Base-by-base conservation (phyloP, 1,140 invertebrate species). In the Plodia interpunctella region DNA sequence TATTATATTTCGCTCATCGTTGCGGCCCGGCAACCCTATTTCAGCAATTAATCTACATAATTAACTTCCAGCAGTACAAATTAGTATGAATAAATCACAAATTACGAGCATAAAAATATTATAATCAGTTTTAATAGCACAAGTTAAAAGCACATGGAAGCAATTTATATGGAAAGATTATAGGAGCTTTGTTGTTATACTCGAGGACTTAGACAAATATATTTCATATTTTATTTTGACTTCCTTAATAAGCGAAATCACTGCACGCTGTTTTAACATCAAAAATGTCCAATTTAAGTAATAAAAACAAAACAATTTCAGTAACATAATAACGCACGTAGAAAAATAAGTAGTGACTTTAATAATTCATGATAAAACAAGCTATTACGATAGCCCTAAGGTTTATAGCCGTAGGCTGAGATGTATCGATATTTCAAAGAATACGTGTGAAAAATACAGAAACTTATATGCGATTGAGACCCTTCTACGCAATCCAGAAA, bases 281-380 rank as follows among this genome's bases (percentile, higher is more conserved):
- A n/a, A n/a, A n/a, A n/a, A n/a, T n/a, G n/a, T n/a, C n/a, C n/a
- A n/a, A n/a, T n/a, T n/a, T n/a, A n/a, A n/a, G n/a, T n/a, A n/a
- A n/a, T n/a, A n/a, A 25, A 25, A 25, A 25, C 6, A 25, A 44
- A 44, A 15, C 38, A 44, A 44, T 44, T 38, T 38, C 35, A 11
- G n/a, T 3, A 32, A 17, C 15, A 15, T 5, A 44, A 44, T 1
- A n/a, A 44, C 2, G 38, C 38, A 44, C 38, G 38, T 15, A 44
- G 13, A 13, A 44, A 44, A 15, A 44, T 6, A 8, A 44, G 38
- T 2, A 15, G 38, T 44, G 38, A 17, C 15, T 44, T 53, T 53
- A 53, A 53, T 53, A 53, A 53, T 53, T 53, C 51, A 25, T 53
- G 19, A 25, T 25, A 53, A 53, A 53, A 53, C 21, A 53, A 53